Base-by-base conservation (phyloP, 2,888 invertebrate genomes). In the Andrena chrysosceles region DNA sequence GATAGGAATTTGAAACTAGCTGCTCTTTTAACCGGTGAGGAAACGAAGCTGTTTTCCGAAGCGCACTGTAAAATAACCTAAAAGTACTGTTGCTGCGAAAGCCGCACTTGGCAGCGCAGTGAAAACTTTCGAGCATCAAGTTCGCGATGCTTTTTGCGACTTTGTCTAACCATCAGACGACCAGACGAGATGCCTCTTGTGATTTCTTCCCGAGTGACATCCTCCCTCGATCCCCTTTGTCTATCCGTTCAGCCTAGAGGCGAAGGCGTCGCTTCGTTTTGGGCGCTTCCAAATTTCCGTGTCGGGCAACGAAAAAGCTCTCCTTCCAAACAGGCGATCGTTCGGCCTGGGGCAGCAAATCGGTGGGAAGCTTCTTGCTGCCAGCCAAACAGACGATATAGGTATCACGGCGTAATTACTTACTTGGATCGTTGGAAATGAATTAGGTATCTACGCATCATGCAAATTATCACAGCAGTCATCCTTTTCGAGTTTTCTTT, bases 331-430 rank as follows among this genome's bases (percentile, higher is more conserved):
- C 63, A 63, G 76, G 67, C 80, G 80, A 84, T 77, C 84, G 71
- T 63, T 52, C 20, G n/a, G 75, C 67, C 72, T 68, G 23, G 60
- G 42, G 56, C 72, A 23, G n/a, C 16, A 56, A 63, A 49, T 26
- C 35, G 52, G 10, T 20, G n/a, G 70, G 31, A 63, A 63, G 48
- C 26, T 49, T 69, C 35, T 49, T 35, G 35, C 75, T 56, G 54
- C 52, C 56, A 20, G 49, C 26, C 70, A 74, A 52, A 68, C 67
- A 26, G 62, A 62, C 78, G 63, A 86, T 76, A 75, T n/a, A 31
- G 31, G 6, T 77, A 74, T 75, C 83, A 71, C 70, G 64, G 49
- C 62, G 74, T 86, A 86, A 86, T 86, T 85, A 83, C 77, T 86
- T 85, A 83, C 77, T 77, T 59, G 73, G 64, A 77, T 73, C 56